phyloP scores from a whole-genome alignment of 2,888 invertebrate species.

The Drosophila borealis region DNA sequence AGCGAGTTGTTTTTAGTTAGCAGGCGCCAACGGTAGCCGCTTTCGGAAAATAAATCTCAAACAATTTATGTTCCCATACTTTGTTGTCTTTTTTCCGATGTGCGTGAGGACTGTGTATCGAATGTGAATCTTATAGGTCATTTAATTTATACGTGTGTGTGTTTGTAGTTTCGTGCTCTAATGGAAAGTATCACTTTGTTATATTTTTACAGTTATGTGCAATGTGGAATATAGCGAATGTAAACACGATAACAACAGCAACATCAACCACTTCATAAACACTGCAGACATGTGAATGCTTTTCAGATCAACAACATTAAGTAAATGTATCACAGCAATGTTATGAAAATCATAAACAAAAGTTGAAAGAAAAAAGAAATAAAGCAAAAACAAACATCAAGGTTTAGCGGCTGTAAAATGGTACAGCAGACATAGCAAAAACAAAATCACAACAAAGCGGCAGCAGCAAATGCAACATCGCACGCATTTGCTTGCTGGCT shows the following conservation, averaged over 20 bases:
- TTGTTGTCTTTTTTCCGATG: slow-evolving; percentile 21
- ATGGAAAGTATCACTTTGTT: slow-evolving; percentile 21
- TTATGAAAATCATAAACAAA: slow-evolving; percentile 20
- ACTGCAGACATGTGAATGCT: slow-evolving; percentile 51
- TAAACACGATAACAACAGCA: slow-evolving; percentile 48
- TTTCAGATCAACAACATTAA: slow-evolving; percentile 27
- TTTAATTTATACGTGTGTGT: slow-evolving; percentile 19
- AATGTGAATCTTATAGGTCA: slow-evolving; percentile 32
- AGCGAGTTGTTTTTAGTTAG: slow-evolving; percentile 50
- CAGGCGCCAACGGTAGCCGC: slow-evolving; percentile 49
- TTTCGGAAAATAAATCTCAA: slow-evolving; percentile 29
- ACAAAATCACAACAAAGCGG: slow-evolving; percentile 17
- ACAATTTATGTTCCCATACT: slow-evolving; percentile 34
- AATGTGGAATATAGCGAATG: slow-evolving; percentile 56
- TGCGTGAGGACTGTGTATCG: slow-evolving; percentile 29
- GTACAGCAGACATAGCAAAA: slow-evolving; percentile 19
- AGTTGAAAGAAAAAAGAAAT: slow-evolving; percentile 4
- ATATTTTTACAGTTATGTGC: slow-evolving; percentile 62
- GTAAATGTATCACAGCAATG: slow-evolving; percentile 32
- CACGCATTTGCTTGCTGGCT: slow-evolving; percentile 37
- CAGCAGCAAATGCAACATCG: slow-evolving; percentile 42
- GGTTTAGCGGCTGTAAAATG: slow-evolving; percentile 21
- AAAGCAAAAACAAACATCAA: slow-evolving; percentile 16
- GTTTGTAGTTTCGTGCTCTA: slow-evolving; percentile 21
- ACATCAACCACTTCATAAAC: slow-evolving; percentile 32